Evolutionary conservation across 2,113 vertebrate species (phyloP), one percentile per base, ranked within the genome.

Genomic region (Peucedramus taeniatus): DNA sequence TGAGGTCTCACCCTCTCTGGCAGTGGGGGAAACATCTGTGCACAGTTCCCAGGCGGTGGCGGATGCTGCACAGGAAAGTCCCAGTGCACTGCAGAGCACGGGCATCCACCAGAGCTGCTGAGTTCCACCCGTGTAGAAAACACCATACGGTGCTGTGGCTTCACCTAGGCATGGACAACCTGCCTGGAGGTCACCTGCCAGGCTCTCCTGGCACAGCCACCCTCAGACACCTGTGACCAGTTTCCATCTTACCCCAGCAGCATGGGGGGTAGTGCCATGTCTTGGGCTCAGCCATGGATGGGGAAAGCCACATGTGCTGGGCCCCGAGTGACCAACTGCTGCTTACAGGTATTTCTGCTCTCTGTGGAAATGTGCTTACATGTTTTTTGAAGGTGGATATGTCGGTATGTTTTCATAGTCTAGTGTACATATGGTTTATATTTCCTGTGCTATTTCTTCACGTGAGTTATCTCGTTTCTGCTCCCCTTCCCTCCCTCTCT

Each of bases 71-170:
- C 19, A 27, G 50, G 37, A 24, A 75, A 54, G 16, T 42, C n/a
- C 11, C 69, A 42, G 83, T 3, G 28, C 40, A 9, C 35, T 0
- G 0, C 19, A 11, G 64, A 53, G n/a, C 0, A 0, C 22, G 9
- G 5, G 11, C n/a, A 27, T 60, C 42, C 9, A 1, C 16, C 74
- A 19, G 28, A 44, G 59, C 42, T 27, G 37, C 45, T 28, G 74
- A 30, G 56, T 35, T n/a, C 28, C 65, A 28, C 33, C 6, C 1
- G 0, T 4, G 13, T 12, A 22, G 53, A 68, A 65, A 79, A 35
- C 3, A 10, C 19, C 13, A 16, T 4, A 0, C 37, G 8, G 7
- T 61, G 30, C 53, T 40, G 8, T 44, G 54, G 24, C 54, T 81
- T 24, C 31, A 17, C 9, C 33, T 44, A 4, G 39, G 39, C 8